phyloP scores from a whole-genome alignment of 2,113 vertebrate genomes.

The Hippocampus abdominalis region DNA sequence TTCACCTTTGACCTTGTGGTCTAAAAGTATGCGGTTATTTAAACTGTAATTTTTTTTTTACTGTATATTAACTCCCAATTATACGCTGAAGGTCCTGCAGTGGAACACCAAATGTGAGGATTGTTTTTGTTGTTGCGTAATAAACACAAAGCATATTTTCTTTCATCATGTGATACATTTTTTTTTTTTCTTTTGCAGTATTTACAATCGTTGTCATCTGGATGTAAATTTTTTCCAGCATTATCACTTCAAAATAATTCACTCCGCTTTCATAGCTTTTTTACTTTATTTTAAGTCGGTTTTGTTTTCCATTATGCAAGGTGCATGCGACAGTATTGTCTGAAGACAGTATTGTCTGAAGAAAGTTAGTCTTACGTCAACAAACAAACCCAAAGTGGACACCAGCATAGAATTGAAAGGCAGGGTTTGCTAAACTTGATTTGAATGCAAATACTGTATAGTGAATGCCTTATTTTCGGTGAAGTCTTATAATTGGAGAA shows the following conservation, averaged over 20 bases:
- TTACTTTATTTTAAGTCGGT: background rate
- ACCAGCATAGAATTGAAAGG: background rate
- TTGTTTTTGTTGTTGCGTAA: too few species aligned
- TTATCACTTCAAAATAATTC: background rate
- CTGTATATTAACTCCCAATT: background rate
- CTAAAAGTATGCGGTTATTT: background rate
- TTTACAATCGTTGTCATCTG: background rate
- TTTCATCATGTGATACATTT: background rate
- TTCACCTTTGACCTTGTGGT: background rate
- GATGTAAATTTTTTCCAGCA: background rate
- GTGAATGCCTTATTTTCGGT: background rate
- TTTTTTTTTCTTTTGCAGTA: background rate
- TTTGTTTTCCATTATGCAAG: background rate
- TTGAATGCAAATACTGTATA: background rate
- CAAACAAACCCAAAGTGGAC: background rate
- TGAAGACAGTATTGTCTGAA: background rate
- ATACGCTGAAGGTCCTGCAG: background rate
- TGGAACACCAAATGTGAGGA: too few species aligned
- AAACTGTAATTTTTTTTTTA: background rate
- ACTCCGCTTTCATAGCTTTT: too few species aligned
- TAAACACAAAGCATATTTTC: too few species aligned
- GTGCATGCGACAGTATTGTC: background rate
- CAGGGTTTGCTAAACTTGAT: background rate
- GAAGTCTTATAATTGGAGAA: background rate
- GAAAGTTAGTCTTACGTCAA: background rate